These are phyloP conservation scores for Tiaroga cobitis DNA, from an alignment of 2,797 vertebrate species.

Conservation along the genomic window DNA sequence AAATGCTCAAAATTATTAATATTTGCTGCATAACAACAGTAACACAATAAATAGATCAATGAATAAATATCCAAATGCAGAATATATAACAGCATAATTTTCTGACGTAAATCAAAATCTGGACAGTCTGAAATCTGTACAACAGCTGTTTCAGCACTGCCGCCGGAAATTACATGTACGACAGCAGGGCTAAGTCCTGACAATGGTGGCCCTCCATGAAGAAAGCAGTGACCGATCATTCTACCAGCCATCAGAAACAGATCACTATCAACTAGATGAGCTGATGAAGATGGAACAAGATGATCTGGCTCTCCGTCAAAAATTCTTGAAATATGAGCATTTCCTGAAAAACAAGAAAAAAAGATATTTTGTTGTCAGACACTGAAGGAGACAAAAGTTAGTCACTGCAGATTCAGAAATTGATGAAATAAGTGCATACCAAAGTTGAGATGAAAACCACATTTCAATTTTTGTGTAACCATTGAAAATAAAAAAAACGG, in stretches of 20 bases:
- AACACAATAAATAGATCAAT: too few species aligned
- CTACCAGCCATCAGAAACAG: neutral
- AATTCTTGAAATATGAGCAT: neutral
- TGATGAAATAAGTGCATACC: neutral
- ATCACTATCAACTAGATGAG: neutral
- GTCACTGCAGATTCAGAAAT: neutral
- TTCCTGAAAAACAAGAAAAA: neutral
- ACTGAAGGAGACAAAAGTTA: too few species aligned
- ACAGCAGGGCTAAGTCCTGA: neutral
- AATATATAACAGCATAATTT: neutral
- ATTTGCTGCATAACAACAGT: too few species aligned
- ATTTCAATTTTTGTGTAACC: constrained; percentile 13
- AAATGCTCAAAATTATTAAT: too few species aligned
- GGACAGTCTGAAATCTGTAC: neutral
- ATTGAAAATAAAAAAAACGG: constrained; percentile 11
- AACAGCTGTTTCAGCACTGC: neutral
- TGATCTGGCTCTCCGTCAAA: neutral
- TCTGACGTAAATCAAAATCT: neutral
- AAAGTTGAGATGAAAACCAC: constrained; percentile 17
- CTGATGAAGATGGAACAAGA: neutral
- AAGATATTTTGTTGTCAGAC: neutral
- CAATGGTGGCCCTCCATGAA: neutral
- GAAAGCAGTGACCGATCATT: neutral
- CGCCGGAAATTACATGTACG: neutral
- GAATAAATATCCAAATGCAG: neutral